Evolutionary conservation across 2,113 vertebrate species (phyloP).

Genomic region (Syrmaticus mikado): DNA sequence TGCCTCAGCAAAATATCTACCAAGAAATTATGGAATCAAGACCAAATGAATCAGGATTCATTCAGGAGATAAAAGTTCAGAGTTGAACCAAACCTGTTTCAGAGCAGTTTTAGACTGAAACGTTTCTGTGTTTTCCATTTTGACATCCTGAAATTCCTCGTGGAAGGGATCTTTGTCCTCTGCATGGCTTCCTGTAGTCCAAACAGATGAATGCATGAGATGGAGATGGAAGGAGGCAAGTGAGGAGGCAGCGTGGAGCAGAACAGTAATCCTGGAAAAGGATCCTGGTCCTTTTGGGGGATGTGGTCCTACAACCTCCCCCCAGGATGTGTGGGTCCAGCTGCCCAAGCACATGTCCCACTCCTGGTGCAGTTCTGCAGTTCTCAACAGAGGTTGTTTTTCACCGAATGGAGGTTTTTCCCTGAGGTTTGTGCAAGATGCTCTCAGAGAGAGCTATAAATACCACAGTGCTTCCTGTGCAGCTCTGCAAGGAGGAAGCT

Average conservation of each 20-base stretch:
- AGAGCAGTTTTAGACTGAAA: background rate
- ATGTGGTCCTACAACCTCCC: background rate
- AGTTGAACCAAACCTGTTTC: background rate
- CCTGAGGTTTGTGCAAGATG: background rate
- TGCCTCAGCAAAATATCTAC: background rate
- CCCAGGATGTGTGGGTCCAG: background rate
- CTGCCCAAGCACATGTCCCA: accelerated
- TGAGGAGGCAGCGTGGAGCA: background rate
- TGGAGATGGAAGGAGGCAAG: background rate
- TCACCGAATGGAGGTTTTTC: background rate
- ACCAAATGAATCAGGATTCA: constrained; percentile 14
- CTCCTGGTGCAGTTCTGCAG: background rate
- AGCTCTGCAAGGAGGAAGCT: constrained; percentile 27
- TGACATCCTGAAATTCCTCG: background rate
- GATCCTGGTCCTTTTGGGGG: background rate
- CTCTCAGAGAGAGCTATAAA: constrained; percentile 38
- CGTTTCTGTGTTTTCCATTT: background rate
- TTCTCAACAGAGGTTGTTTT: background rate
- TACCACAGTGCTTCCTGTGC: constrained; percentile 44
- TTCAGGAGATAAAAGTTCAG: constrained; percentile 2
- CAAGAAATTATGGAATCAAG: background rate
- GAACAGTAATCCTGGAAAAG: background rate
- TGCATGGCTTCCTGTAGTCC: background rate
- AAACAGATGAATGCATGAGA: background rate
- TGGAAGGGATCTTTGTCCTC: background rate